Base-by-base conservation (phyloP, 2,797 vertebrate species). In the Xiphophorus birchmanni region DNA sequence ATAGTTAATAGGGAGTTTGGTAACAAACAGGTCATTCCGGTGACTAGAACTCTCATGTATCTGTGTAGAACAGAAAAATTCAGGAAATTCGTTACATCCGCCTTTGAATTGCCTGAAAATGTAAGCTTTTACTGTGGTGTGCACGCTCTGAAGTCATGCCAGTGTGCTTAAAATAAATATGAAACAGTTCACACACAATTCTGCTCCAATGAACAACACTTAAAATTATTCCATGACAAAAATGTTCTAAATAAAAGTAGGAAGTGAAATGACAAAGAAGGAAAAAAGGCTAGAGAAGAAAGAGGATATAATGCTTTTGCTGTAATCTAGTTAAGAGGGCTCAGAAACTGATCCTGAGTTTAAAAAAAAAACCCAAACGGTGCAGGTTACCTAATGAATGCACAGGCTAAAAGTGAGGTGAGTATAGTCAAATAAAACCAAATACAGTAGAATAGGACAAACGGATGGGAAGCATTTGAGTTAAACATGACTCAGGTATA, bases 1-100 rank as follows among this genome's bases (percentile, higher is more conserved):
- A 96, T 95, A 94, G 87, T 96, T 96, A 91, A 96, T 90, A 80
- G 91, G 95, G 95, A 89, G 93, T 95, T 95, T 95, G 95, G 94
- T 95, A 89, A 95, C 94, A 44, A 91, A 80, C 90, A 87, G 88
- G 89, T 79, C 58, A 82, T 93, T 93, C 84, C 93, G 91, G 85
- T 92, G 90, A 93, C 93, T 91, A 58, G 54, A 63, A 63, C 84
- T 82, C 78, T 48, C 48, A 45, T 60, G 73, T 75, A 81, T 78
- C 80, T 65, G 54, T 75, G 80, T 81, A 18, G n/a, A 73, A 73
- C 42, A 29, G 26, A 73, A 73, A 73, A 47, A 17, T 23, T 37
- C 35, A 13, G 13, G 18, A 84, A 32, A 45, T 35, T 54, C 42
- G 76, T 73, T 79, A 4, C 48, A 56, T 45, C 67, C 5, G 26